Conservation (phyloP, 2,113 vertebrate species). For the Gobio gobio region DNA sequence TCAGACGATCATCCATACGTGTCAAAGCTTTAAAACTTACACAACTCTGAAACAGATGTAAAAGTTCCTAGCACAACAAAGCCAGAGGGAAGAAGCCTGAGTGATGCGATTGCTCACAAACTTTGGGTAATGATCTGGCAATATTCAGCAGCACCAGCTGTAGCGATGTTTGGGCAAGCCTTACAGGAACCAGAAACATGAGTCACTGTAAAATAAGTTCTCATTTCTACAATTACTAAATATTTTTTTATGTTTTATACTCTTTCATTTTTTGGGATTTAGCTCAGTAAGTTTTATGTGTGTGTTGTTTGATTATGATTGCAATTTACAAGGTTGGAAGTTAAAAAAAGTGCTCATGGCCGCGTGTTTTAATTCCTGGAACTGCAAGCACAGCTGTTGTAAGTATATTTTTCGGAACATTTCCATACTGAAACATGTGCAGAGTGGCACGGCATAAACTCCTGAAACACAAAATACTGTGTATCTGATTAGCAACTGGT, state of each 20-base stretch:
- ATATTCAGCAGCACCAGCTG: slow-evolving; percentile 12
- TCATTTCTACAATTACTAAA: not conserved
- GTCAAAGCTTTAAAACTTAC: not conserved
- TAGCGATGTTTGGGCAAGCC: slow-evolving; percentile 14
- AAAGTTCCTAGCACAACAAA: slow-evolving; percentile 5
- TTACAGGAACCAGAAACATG: not conserved
- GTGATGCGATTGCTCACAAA: not conserved
- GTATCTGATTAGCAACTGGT: not conserved
- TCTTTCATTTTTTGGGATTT: not conserved
- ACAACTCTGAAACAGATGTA: not conserved
- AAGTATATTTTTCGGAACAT: not conserved
- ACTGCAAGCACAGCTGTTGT: not conserved
- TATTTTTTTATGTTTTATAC: not conserved
- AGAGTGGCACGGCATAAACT: not conserved
- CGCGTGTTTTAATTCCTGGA: not conserved
- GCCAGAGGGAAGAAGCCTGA: not conserved
- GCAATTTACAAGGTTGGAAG: not conserved
- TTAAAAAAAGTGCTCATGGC: not conserved
- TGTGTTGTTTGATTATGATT: not conserved
- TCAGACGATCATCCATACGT: not conserved
- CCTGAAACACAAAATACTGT: not conserved
- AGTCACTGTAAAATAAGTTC: not conserved
- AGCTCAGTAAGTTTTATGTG: not conserved
- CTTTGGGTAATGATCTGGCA: not conserved
- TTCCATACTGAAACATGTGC: not conserved